Conservation (phyloP, 2,888 invertebrate species). For the Apoda limacodes region DNA sequence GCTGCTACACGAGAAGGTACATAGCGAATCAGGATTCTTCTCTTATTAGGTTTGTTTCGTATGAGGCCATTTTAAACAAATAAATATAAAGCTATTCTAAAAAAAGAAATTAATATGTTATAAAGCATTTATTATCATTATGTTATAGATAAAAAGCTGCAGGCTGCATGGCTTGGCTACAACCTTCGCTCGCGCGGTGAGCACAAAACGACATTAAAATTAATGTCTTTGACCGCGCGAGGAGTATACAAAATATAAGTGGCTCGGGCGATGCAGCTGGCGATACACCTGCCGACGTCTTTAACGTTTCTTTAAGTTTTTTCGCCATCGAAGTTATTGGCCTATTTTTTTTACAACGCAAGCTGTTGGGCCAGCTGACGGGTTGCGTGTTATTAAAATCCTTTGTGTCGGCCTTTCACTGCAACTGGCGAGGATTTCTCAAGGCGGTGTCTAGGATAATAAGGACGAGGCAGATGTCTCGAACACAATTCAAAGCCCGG, state of each 20-base stretch:
- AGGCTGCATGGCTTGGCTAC: constrained; percentile 10
- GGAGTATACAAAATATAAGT: constrained; percentile 42
- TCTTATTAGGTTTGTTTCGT: too few relatives aligned
- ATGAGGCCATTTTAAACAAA: too few relatives aligned
- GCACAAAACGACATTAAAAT: constrained; percentile 33
- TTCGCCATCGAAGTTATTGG: constrained; percentile 65
- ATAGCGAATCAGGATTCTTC: too few relatives aligned
- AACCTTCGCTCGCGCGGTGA: constrained; percentile 23
- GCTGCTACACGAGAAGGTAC: too few relatives aligned
- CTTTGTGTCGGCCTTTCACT: neutral
- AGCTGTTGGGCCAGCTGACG: constrained; percentile 33
- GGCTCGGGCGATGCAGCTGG: constrained; percentile 54
- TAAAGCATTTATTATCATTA: constrained; percentile 15
- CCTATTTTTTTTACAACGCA: constrained; percentile 69
- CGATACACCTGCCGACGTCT: constrained; percentile 62
- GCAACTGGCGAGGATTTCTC: constrained; percentile 24
- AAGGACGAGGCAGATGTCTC: constrained; percentile 34
- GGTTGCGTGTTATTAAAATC: neutral
- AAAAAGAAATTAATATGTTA: too few relatives aligned
- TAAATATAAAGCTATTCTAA: too few relatives aligned
- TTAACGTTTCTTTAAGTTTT: constrained; percentile 61
- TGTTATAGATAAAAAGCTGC: constrained; percentile 7
- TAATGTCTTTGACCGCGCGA: constrained; percentile 31
- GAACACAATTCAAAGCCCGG: constrained; percentile 47
- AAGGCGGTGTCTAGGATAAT: constrained; percentile 46